A percentile compares a stretch with the other conserved stretches of the same genome.
These are phyloP conservation scores for Tachina grossa DNA, from an alignment of 2,888 invertebrate genomes.

Conservation along the genomic window DNA sequence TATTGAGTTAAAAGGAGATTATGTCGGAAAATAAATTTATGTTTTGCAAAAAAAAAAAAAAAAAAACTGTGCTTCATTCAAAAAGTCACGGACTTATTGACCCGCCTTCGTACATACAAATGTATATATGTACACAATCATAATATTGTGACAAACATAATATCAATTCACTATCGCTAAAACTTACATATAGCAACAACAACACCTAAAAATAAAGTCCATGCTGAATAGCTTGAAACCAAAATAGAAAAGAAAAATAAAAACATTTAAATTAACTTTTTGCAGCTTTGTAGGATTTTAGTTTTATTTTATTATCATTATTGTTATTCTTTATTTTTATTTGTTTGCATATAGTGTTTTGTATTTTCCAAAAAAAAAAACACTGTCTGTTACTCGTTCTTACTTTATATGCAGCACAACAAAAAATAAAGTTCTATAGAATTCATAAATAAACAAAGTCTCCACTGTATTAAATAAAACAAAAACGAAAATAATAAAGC, in stretches of 20 bases:
- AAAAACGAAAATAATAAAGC: conserved; percentile 35
- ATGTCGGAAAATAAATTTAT: too few species aligned
- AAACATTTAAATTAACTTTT: conserved; percentile 56
- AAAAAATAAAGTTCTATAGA: conserved; percentile 37
- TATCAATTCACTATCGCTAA: neutral
- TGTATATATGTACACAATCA: neutral
- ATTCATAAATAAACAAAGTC: conserved; percentile 52
- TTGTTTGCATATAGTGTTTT: conserved; percentile 7
- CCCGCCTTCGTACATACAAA: too few species aligned
- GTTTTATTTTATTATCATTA: neutral
- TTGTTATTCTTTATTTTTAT: conserved; percentile 1
- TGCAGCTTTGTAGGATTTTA: conserved; percentile 21
- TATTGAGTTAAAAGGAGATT: too few species aligned
- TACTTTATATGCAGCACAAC: conserved; percentile 12
- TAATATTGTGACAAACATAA: neutral
- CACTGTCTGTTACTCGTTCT: conserved; percentile 15
- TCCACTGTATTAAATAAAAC: conserved; percentile 54
- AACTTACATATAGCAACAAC: neutral
- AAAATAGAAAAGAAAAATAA: conserved; percentile 7
- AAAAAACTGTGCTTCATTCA: too few species aligned
- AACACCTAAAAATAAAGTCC: neutral
- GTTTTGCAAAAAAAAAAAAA: too few species aligned
- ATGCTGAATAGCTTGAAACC: conserved; percentile 8
- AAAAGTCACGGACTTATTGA: too few species aligned
- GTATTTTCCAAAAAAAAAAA: conserved; percentile 42